Evolutionary conservation across 2,797 vertebrate species (phyloP), one percentile per base, ranked within the genome.

Genomic region (Staurois parvus): DNA sequence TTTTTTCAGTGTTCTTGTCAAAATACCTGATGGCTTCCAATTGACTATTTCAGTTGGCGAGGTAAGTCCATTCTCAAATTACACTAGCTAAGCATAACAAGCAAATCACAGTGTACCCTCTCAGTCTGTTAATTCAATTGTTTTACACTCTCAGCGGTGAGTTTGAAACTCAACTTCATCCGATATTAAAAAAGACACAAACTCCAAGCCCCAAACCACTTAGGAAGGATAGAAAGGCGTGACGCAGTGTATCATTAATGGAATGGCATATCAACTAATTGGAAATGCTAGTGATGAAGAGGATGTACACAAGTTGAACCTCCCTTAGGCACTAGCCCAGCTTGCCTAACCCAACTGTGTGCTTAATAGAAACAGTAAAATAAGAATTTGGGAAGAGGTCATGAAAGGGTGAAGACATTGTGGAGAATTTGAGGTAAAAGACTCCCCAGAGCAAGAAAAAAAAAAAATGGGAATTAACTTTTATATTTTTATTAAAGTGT

Each of bases 21-120:
- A 81, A 81, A 85, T 45, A 85, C 40, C 72, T 74, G 56, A 21
- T 66, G 70, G 76, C 68, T 85, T 85, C 83, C 83, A 85, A 79
- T 73, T 69, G 62, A 85, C 72, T 79, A 81, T 85, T 85, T 59
- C 62, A 76, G 52, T 76, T 80, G 84, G 78, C 77, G 48, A 69
- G 32, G 59, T 37, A 81, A 37, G 42, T 67, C 73, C 52, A 30
- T 74, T 75, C 73, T 81, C 69, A 69, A 62, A 81, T 85, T 81
- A 81, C 84, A 45, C 84, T 59, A 69, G 72, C 72, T 75, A 85
- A 85, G 84, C 84, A 80, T 67, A 85, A 85, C 59, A 81, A 62
- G 45, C 70, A 75, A 69, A 59, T 26, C 75, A 42, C 26, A 67
- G 17, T 72, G 37, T 78, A 48, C 34, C 32, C 42, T 73, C 68